Base-by-base conservation (phyloP, 2,888 invertebrate genomes). In the Caenorhabditis plicata region DNA sequence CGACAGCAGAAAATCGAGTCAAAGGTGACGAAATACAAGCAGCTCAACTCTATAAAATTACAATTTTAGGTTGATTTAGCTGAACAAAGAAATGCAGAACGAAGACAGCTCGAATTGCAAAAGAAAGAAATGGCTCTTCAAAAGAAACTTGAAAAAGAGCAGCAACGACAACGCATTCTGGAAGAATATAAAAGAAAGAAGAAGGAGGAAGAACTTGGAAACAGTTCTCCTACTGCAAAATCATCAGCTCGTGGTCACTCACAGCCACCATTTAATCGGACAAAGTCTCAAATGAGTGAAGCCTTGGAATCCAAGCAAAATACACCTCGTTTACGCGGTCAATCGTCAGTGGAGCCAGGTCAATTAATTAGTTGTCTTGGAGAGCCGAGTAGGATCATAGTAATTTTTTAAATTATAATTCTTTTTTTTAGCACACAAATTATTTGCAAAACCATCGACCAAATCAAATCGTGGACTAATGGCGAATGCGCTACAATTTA, bases 391-490 rank as follows among this genome's bases (percentile, higher is more conserved):
- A 29, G 49, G 62, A 41, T 33, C 13, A 33, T 27, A 39, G 31
- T 31, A 26, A 5, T 19, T 22, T 8, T 7, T 13, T 25, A 33
- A 15, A 35, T 22, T 7, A 19, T 22, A 17, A 47, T n/a, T 42
- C 4, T 20, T 17, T 20, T 27, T 46, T 57, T 15, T 83, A 92
- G 94, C 94, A 82, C 92, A 93, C 13, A 88, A 94, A 83, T 86
- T 98, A 74, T 98, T 93, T 85, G 94, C 95, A 82, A 95, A 98
- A 85, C 94, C 95, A 66, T 88, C 92, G 67, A 90, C 92, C 61
- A 98, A 98, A 84, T 95, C 96, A 20, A 98, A 98, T 84, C 88
- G 95, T 64, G 89, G 90, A 78, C 92, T 96, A 70, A 93, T 96
- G 86, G 84, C 92, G 78, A 98, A 98, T 84, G 96, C 98, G 48